Percentiles rank a stretch among this genome's conserved stretches.
Evolutionary conservation across 2,113 vertebrate species (phyloP).

Genomic region (Plestiodon gilberti): DNA sequence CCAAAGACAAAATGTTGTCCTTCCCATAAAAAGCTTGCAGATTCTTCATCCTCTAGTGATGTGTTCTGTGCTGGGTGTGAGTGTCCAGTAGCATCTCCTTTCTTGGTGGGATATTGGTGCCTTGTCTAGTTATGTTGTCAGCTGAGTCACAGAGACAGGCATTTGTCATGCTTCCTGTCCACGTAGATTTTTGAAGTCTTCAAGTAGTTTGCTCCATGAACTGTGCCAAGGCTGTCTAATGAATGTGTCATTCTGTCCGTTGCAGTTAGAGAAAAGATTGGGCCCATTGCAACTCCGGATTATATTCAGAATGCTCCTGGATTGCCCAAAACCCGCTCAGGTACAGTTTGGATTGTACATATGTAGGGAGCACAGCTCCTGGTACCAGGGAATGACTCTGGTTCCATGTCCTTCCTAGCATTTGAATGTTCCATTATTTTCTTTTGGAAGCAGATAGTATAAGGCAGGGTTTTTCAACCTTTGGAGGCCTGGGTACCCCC

Average conservation of each 20-base stretch:
- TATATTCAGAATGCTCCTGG: slow-evolving; percentile 93
- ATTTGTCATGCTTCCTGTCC: background rate
- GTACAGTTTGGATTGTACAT: slow-evolving; percentile 65
- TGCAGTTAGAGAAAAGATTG: slow-evolving; percentile 94
- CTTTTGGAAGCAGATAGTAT: background rate
- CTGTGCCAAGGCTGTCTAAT: background rate
- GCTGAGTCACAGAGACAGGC: background rate
- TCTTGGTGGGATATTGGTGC: background rate
- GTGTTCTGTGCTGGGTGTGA: background rate
- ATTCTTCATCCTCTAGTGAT: background rate
- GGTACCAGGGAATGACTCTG: background rate
- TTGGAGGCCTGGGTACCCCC: too few relatives aligned
- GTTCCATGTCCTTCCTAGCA: background rate
- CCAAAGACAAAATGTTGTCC: background rate
- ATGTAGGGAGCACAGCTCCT: background rate
- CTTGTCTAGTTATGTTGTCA: background rate
- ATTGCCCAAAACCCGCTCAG: slow-evolving; percentile 98
- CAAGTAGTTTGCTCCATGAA: background rate
- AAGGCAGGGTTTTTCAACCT: too few relatives aligned
- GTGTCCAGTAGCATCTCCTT: background rate
- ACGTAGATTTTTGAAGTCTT: background rate
- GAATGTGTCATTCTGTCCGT: background rate
- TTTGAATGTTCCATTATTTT: background rate
- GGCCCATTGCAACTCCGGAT: slow-evolving; percentile 96
- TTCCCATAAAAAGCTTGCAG: background rate